Evolutionary conservation across 1,140 invertebrate genomes (phyloP), one percentile per base, ranked within the genome.

Genomic region (Nasonia longicornis): DNA sequence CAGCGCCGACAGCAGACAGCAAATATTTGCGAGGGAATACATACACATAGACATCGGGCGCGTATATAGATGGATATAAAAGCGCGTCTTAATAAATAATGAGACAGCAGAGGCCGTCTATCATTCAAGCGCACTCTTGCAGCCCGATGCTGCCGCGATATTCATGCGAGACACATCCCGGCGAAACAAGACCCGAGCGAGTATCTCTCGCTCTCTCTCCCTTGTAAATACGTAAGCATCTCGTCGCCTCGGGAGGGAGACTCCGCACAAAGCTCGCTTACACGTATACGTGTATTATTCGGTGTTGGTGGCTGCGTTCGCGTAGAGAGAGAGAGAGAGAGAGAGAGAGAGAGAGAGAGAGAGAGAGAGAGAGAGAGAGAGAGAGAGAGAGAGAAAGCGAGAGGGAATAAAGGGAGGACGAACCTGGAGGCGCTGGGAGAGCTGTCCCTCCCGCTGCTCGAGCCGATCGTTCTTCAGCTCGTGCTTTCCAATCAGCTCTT

Each of bases 391-490:
- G 38, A 10, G 7, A 10, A 7, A 7, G 38, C 0, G 38, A 7
- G 38, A 7, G 38, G 8, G 38, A 38, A 10, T 8, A 10, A 38
- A 7, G 16, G 4, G 20, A 58, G 20, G 6, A 58, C 71, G 31
- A 45, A 45, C 72, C 45, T 74, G n/a, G 8, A 74, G 82, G 52
- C 94, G 91, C 29, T 92, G 88, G 64, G 91, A 90, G 26, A 94
- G 86, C 80, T 94, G 93, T 42, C 91, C 92, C 85, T 94, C 92
- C 29, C 91, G 89, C 78, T 91, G 87, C 84, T 92, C 92, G 58
- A 95, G 85, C 80, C 92, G 90, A 29, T 90, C 91, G 82, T 93
- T 92, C 42, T 91, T 91, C 64, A 92, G 91, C 85, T 95, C 94
- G 8, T 92, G 93, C 71, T 91, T 91, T 20, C 87, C 88, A 0